Base-by-base conservation (phyloP, 2,113 vertebrate genomes). In the Craseonycteris thonglongyai region DNA sequence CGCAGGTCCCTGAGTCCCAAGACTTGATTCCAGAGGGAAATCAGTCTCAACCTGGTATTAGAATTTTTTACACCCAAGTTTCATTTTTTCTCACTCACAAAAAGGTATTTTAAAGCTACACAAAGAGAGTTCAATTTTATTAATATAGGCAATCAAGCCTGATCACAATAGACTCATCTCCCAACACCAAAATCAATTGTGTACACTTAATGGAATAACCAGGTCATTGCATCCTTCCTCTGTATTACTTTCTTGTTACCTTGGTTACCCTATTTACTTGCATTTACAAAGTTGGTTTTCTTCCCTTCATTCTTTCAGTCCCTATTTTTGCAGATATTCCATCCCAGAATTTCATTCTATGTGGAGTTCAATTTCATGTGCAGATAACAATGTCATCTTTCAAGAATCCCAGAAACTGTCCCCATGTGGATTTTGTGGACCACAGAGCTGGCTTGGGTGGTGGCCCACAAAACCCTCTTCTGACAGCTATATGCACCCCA, bases 11-110 rank as follows among this genome's bases (percentile, higher is more conserved):
- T 1, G 66, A 90, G 66, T 18, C 80, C 80, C 47, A 3, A 47
- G 76, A 90, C 90, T 95, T 72, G 92, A 90, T 65, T 96, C 84
- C 54, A 72, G 75, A 87, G 80, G 83, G 59, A 75, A 76, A 72
- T 38, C 65, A 68, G 82, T 51, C 35, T 15, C n/a, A n/a, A n/a
- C n/a, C n/a, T n/a, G n/a, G n/a, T n/a, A n/a, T n/a, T n/a, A n/a
- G n/a, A 88, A 71, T 86, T 91, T 72, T 81, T 72, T 19, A 90
- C 47, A 81, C 35, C 9, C 56, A 74, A 92, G 51, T 56, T 63
- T 78, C 22, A 51, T 82, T 93, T 79, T 30, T 84, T 14, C 10
- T 86, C 4, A 47, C 3, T 58, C n/a, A 24, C 5, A 3, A 21
- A 92, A 91, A 40, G 2, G 45, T 82, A 91, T 12, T 63, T 85